Percentiles rank a stretch among this genome's conserved stretches.
These are phyloP conservation scores for Neopipo cinnamomea DNA, from an alignment of 2,113 vertebrate genomes.

Conservation along the genomic window DNA sequence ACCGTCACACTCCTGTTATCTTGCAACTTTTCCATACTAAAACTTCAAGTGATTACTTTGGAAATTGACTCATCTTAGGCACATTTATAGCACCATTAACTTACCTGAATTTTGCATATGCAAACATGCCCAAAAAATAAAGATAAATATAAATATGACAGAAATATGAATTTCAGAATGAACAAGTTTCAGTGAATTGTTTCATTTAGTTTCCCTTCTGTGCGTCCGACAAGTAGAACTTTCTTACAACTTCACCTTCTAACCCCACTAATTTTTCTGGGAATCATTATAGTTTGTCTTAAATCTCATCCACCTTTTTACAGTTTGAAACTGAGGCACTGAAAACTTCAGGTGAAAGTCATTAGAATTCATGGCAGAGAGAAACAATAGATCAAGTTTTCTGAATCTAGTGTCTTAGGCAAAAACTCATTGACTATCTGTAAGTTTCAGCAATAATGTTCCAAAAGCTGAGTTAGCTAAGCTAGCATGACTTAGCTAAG, in stretches of 20 bases:
- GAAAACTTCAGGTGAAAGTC: background rate
- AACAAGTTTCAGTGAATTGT: background rate
- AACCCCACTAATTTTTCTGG: background rate
- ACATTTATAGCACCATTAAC: background rate
- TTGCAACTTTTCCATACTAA: background rate
- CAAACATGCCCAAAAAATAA: background rate
- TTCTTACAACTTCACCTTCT: background rate
- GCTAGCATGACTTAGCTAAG: background rate
- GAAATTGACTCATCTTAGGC: background rate
- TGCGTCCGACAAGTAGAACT: background rate
- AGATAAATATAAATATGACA: background rate
- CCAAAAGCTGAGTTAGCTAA: background rate
- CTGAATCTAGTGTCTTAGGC: background rate
- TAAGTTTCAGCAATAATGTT: background rate
- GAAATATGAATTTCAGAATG: background rate
- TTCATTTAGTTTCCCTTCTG: background rate
- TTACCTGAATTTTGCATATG: background rate
- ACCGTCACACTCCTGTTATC: background rate
- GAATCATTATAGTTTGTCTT: background rate
- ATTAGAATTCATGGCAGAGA: background rate
- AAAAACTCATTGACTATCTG: background rate
- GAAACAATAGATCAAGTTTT: background rate
- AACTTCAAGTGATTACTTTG: background rate
- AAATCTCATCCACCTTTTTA: background rate
- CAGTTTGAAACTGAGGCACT: background rate